A percentile compares a stretch with the other conserved stretches of the same genome.
Evolutionary conservation across 2,888 invertebrate genomes (phyloP).

Genomic region (Dendrolimus pini): DNA sequence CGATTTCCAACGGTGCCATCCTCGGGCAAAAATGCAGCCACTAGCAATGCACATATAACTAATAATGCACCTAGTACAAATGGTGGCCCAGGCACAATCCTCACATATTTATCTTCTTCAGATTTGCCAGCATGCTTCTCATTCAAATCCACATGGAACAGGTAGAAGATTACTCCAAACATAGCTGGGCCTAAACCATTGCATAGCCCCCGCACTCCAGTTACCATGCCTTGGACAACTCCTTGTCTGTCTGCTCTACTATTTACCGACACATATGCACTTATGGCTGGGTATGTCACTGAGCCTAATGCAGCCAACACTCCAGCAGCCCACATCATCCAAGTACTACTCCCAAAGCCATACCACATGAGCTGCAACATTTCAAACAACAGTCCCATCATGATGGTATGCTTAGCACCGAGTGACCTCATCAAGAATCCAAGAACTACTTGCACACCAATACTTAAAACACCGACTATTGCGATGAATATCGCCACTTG

Average conservation of each 20-base stretch:
- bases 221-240: conserved; percentile 97
- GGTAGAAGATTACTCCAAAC: conserved; percentile 98
- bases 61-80: conserved; percentile 98
- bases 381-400: conserved; percentile 97
- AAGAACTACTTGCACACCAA: conserved; percentile 93
- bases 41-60: conserved; percentile 96
- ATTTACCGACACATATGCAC: conserved; percentile 98
- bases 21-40: conserved; percentile 91
- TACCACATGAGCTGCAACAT: conserved; percentile 98
- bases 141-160: conserved; percentile 98
- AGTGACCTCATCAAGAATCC: conserved; percentile 89
- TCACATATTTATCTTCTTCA: conserved; percentile 72
- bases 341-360: conserved; percentile 96
- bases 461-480: conserved; percentile 96
- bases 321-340: conserved; percentile 99
- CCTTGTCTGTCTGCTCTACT: conserved; percentile 98
- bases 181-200: conserved; percentile 99
- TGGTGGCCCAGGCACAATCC: conserved; percentile 97
- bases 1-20: conserved; percentile 59
- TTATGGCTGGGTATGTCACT: conserved; percentile 98
- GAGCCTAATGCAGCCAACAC: conserved; percentile 96
- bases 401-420: conserved; percentile 97
- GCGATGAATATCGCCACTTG: conserved; percentile 99
- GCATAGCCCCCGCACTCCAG: conserved; percentile 98
- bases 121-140: conserved; percentile 77